Evolutionary conservation across 2,797 vertebrate genomes (phyloP).

Genomic region (Malurus splendens): DNA sequence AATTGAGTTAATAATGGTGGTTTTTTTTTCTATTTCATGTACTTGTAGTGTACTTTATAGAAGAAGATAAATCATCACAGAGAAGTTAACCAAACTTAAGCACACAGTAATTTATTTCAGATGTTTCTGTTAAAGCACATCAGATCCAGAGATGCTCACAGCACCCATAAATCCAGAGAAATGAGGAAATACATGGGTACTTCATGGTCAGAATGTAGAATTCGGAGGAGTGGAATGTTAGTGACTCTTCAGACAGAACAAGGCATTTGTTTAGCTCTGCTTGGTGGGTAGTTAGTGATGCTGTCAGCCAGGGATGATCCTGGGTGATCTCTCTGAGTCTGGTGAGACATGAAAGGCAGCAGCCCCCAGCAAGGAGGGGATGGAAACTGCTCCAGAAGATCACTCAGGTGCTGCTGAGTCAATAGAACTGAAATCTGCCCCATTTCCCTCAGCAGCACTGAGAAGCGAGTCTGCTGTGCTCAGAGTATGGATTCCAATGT

Average conservation of each 20-base stretch:
- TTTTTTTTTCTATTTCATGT: background rate
- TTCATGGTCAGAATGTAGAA: background rate
- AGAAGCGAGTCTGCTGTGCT: background rate
- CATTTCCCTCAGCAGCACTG: background rate
- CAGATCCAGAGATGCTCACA: background rate
- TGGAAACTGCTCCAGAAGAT: background rate
- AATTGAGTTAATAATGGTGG: background rate
- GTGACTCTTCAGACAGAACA: background rate
- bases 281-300: background rate
- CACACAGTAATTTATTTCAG: background rate
- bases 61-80: background rate
- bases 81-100: background rate
- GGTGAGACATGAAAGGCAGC: background rate
- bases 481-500: background rate
- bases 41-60: background rate
- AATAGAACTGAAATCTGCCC: background rate
- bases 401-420: background rate
- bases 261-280: background rate
- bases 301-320: background rate
- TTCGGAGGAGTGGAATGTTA: background rate
- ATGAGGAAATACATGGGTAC: accelerated
- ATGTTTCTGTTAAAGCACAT: background rate
- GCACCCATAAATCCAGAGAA: background rate
- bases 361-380: background rate
- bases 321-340: background rate